Conservation (phyloP, 1,140 invertebrate genomes). For the Acarapis woodi region DNA sequence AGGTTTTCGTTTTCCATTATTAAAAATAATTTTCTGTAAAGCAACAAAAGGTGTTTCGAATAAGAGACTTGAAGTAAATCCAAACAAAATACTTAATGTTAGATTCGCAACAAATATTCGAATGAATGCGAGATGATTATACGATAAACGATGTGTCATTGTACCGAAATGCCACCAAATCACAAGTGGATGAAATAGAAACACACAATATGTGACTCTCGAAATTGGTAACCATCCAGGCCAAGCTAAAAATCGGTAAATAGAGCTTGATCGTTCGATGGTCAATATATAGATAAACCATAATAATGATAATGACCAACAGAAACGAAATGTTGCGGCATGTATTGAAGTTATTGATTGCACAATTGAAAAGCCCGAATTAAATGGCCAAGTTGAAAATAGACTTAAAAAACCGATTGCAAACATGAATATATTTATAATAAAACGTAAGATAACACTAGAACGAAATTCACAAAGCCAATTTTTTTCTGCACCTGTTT, state of each 20-base stretch:
- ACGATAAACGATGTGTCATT: neutral
- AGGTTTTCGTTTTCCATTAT: too few species aligned
- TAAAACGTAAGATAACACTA: too few species aligned
- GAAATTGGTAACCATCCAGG: constrained; percentile 4
- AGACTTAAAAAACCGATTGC: neutral
- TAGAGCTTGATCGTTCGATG: neutral
- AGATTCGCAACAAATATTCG: neutral
- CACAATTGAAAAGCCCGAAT: neutral
- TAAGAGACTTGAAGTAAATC: neutral
- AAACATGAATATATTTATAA: too few species aligned
- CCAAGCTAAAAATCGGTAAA: constrained; percentile 7
- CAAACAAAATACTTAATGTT: neutral
- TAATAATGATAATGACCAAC: constrained; percentile 1
- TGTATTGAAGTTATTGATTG: neutral
- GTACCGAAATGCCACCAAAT: constrained; percentile 6
- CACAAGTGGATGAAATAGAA: constrained; percentile 12
- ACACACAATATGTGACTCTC: constrained; percentile 10
- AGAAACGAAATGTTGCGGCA: constrained; percentile 1
- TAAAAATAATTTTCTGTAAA: too few species aligned
- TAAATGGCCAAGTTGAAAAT: constrained; percentile 2
- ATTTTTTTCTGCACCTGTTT: neutral
- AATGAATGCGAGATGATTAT: neutral
- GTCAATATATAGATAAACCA: neutral
- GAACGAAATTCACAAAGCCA: neutral
- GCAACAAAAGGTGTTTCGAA: constrained; percentile 3